phyloP scores from a whole-genome alignment of 2,888 invertebrate species.

The Herminia tarsipennalis region DNA sequence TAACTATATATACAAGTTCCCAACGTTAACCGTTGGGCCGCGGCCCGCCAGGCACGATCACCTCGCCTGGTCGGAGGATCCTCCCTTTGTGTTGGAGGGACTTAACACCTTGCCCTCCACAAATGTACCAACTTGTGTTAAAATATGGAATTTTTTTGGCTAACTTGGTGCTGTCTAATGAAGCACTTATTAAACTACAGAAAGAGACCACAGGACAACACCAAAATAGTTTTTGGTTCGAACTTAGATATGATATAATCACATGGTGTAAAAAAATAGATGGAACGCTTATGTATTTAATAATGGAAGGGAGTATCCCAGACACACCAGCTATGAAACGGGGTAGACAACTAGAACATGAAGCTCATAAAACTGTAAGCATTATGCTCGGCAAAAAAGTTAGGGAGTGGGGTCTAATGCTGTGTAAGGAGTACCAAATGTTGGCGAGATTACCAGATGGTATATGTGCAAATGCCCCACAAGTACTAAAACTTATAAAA shows the following conservation, averaged over 20 bases:
- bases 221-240: constrained; percentile 40
- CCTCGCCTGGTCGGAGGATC: too few relatives aligned
- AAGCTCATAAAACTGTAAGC: constrained; percentile 27
- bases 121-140: constrained; percentile 11
- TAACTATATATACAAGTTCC: too few relatives aligned
- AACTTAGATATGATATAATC: constrained; percentile 46
- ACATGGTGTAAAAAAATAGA: constrained; percentile 43
- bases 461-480: constrained; percentile 17
- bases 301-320: constrained; percentile 35
- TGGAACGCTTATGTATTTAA: background rate
- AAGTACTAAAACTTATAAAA: constrained; percentile 4
- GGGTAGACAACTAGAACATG: constrained; percentile 27
- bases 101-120: too few relatives aligned
- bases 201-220: constrained; percentile 5
- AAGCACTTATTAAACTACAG: too few relatives aligned
- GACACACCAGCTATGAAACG: constrained; percentile 34
- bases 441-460: constrained; percentile 48
- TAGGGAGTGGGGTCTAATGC: constrained; percentile 31
- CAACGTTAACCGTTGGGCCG: too few relatives aligned
- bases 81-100: too few relatives aligned
- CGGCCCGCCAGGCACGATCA: too few relatives aligned
- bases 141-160: constrained; percentile 31
- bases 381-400: constrained; percentile 30
- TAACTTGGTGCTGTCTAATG: too few relatives aligned
- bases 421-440: constrained; percentile 34